These are phyloP conservation scores for Byasa hedistus DNA, from an alignment of 2,888 invertebrate genomes.

Conservation along the genomic window DNA sequence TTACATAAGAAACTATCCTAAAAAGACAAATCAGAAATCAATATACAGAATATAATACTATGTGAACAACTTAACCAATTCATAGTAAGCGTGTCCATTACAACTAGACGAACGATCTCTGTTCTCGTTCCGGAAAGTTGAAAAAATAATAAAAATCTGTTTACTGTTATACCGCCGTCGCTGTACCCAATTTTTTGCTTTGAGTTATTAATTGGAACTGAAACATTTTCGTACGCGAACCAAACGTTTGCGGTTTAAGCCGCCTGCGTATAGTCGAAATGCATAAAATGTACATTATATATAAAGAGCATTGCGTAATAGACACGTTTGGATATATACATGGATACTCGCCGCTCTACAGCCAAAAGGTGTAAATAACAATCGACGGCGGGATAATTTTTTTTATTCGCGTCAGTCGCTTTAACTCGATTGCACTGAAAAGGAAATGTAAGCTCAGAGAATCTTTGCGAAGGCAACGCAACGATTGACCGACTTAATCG, in stretches of 20 bases:
- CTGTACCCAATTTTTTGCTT: conserved; percentile 1
- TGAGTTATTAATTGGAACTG: conserved; percentile 15
- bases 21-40: too few relatives aligned
- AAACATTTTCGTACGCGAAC: conserved; percentile 12
- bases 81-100: neutral
- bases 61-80: neutral
- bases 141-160: neutral
- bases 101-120: neutral
- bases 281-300: conserved; percentile 37
- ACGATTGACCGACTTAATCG: neutral
- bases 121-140: neutral
- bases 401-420: neutral
- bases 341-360: conserved; percentile 51
- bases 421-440: conserved; percentile 4
- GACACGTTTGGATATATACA: conserved; percentile 48
- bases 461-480: neutral
- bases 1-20: too few relatives aligned
- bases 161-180: neutral
- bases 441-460: neutral
- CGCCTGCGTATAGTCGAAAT: conserved; percentile 45
- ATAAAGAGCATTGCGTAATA: conserved; percentile 39
- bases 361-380: conserved; percentile 38
- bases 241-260: conserved; percentile 28
- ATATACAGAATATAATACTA: neutral
- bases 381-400: conserved; percentile 28